Evolutionary conservation across 53 echinoderm and acorn worm genomes (phyloP).

Genomic region (Astropecten irregularis): DNA sequence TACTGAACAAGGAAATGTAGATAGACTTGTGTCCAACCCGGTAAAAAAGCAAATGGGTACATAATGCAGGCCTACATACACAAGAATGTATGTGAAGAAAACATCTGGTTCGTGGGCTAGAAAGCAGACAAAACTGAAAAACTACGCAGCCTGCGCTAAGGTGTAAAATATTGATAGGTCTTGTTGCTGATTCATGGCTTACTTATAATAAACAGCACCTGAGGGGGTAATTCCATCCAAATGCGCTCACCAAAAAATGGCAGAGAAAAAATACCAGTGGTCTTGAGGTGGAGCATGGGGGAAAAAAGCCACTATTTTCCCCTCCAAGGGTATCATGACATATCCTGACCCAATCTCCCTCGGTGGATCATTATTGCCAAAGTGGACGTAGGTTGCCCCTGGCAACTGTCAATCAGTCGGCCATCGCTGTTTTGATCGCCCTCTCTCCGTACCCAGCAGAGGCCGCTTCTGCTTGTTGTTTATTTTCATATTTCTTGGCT

Average conservation of each 20-base stretch:
- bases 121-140: no score
- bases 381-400: not conserved
- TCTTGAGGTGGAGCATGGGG: conserved; percentile 15
- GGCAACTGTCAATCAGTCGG: conserved; percentile 2
- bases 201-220: not conserved
- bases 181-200: no score
- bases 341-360: conserved; percentile 9
- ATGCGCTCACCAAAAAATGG: not conserved
- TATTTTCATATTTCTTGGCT: conserved; percentile 37
- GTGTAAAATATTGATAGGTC: no score
- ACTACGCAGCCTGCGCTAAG: no score
- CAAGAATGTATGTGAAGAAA: no score
- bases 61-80: no score
- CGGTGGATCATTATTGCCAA: conserved; percentile 18
- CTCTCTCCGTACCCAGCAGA: not conserved
- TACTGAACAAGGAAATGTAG: no score
- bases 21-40: no score
- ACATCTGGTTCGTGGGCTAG: no score
- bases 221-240: no score
- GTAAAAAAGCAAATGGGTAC: no score
- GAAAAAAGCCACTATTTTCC: conserved; percentile 8
- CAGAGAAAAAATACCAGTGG: not conserved
- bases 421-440: conserved; percentile 1
- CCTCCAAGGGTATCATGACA: conserved; percentile 28
- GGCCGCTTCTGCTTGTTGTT: no score